phyloP scores from a whole-genome alignment of 2,888 invertebrate genomes.

The Lissonota sp. region DNA sequence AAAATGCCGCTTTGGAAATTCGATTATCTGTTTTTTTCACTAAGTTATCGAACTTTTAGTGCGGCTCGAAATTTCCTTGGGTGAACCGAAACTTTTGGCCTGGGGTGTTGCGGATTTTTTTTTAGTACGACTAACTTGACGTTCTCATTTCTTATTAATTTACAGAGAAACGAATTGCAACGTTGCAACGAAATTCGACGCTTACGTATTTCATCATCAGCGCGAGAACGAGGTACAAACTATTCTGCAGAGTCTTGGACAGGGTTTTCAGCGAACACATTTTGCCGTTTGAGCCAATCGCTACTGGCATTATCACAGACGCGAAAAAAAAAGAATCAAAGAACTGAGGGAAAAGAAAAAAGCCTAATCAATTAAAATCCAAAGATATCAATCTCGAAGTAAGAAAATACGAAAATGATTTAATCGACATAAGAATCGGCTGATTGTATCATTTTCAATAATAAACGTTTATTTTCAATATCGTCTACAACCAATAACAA shows the following conservation, averaged over 20 bases:
- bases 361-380: conserved; percentile 26
- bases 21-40: too few species aligned
- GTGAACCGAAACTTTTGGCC: too few species aligned
- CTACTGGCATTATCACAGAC: conserved; percentile 42
- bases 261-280: conserved; percentile 85
- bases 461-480: conserved; percentile 74
- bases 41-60: too few species aligned
- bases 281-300: conserved; percentile 82
- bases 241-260: conserved; percentile 85
- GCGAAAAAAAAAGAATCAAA: conserved; percentile 58
- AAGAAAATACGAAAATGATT: conserved; percentile 1
- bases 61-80: too few species aligned
- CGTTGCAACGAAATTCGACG: conserved; percentile 84
- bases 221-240: conserved; percentile 83
- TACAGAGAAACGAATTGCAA: conserved; percentile 84
- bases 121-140: background rate
- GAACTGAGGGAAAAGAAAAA: background rate
- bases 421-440: background rate
- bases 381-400: conserved; percentile 1
- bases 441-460: conserved; percentile 69
- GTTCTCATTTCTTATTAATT: conserved; percentile 42
- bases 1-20: too few species aligned
- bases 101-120: too few species aligned
- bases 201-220: conserved; percentile 84
- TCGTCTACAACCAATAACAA: conserved; percentile 72